Percentiles rank a stretch among this genome's conserved stretches.
Conservation (phyloP, 30 jellyfish, hydroid and myxozoan species). For the Phacellophora camtschatica region DNA sequence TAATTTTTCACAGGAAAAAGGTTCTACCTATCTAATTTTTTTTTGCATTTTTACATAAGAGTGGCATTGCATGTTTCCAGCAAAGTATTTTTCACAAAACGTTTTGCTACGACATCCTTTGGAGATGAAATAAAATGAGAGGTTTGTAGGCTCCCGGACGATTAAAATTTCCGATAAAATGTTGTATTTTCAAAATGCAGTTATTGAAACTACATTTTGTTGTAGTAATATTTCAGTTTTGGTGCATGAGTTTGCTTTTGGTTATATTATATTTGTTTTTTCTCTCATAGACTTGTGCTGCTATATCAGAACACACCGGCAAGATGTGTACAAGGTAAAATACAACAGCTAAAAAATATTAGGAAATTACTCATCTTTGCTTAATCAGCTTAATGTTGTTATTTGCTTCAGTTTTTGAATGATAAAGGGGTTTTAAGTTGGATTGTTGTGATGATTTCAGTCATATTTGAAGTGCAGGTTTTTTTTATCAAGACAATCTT, state of each 20-base stretch:
- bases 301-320: conserved; percentile 96
- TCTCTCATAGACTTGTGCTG: conserved; percentile 89
- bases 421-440: too few species aligned
- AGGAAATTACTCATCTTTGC: too few species aligned
- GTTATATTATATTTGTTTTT: background rate
- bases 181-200: too few species aligned
- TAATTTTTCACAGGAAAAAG: background rate
- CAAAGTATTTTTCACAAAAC: too few species aligned
- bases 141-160: background rate
- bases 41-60: background rate
- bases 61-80: too few species aligned
- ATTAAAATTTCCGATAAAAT: too few species aligned
- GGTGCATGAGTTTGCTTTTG: background rate
- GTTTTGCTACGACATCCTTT: background rate
- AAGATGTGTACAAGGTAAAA: conserved; percentile 94
- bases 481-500: too few species aligned
- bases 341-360: too few species aligned
- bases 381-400: too few species aligned
- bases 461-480: too few species aligned
- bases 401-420: too few species aligned
- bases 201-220: background rate
- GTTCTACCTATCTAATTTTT: background rate
- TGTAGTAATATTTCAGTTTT: background rate
- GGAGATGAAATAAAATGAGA: background rate
- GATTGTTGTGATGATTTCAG: too few species aligned